Evolutionary conservation across 2,888 invertebrate species (phyloP), one percentile per base, ranked within the genome.

Genomic region (Heteromurus nitidus): DNA sequence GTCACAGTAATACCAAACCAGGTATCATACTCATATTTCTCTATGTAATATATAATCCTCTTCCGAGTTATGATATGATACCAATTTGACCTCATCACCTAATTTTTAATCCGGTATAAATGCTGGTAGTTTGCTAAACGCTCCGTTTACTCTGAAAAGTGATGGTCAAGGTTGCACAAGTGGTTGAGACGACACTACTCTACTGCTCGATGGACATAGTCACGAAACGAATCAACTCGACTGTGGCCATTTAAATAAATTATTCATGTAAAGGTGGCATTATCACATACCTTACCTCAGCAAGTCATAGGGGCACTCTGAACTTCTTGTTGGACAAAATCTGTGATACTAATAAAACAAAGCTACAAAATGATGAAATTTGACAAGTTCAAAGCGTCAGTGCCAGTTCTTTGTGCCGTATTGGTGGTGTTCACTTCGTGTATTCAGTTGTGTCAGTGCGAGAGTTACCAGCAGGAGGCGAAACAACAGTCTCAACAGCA

Each of bases 51-150:
- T n/a, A 47, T 67, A 67, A 74, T 74, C 53, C 44, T 68, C 75
- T 76, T 76, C 76, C 76, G 69, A 68, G 68, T 62, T 62, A 31
- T 44, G 64, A 42, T 44, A 58, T 30, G 64, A 42, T 44, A 58
- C 44, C n/a, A 67, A 50, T 31, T 62, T 82, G 84, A 84, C 84
- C 84, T 60, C 84, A 75, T 84, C 84, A 80, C 84, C 84, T 58
- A 84, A 74, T 82, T 84, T 83, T 68, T 80, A 77, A 80, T 82
- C 80, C 79, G 64, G 60, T 84, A 84, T 84, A 84, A 84, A 84
- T 84, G 80, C 68, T 22, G n/a, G 31, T 5, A 22, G 31, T 22
- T 60, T 22, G 55, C 28, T 18, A 47, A 77, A 62, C 31, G 20
- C 13, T 9, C 62, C 24, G 18, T 70, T 77, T 77, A 77, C 70